Evolutionary conservation across 2,888 invertebrate genomes (phyloP).

Genomic region (Cheilosia urbana): DNA sequence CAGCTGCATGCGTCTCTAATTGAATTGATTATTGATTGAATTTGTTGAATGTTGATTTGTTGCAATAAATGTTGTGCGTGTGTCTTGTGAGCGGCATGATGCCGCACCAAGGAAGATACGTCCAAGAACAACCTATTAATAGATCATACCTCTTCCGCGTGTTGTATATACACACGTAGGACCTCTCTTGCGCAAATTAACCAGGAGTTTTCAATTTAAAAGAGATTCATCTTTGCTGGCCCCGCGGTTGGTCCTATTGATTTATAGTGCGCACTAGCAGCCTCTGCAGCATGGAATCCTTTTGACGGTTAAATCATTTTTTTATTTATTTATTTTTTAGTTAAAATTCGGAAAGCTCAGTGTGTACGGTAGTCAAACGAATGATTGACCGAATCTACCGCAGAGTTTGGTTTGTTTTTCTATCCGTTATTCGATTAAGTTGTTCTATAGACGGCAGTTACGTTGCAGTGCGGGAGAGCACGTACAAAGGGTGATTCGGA

Average conservation of each 20-base stretch:
- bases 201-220: slow-evolving; percentile 69
- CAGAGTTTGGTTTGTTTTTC: slow-evolving; percentile 53
- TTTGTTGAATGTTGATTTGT: slow-evolving; percentile 75
- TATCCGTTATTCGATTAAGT: slow-evolving; percentile 55
- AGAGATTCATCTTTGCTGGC: slow-evolving; percentile 68
- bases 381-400: slow-evolving; percentile 64
- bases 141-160: slow-evolving; percentile 63
- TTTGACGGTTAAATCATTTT: slow-evolving; percentile 63
- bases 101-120: slow-evolving; percentile 30
- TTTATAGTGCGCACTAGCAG: slow-evolving; percentile 49
- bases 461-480: slow-evolving; percentile 17
- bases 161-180: slow-evolving; percentile 23
- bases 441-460: slow-evolving; percentile 8
- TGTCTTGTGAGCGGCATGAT: slow-evolving; percentile 51
- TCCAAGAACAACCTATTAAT: slow-evolving; percentile 52
- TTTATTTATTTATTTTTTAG: slow-evolving; percentile 48
- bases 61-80: slow-evolving; percentile 68
- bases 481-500: slow-evolving; percentile 13
- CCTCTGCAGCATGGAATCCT: slow-evolving; percentile 24
- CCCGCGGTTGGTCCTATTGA: slow-evolving; percentile 71
- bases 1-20: slow-evolving; percentile 45
- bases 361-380: slow-evolving; percentile 47
- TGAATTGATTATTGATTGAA: slow-evolving; percentile 76
- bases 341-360: slow-evolving; percentile 33
- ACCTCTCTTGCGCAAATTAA: slow-evolving; percentile 51